Percentiles rank a stretch among this genome's conserved stretches.
These are phyloP conservation scores for Paracanthobrama guichenoti DNA, from an alignment of 2,113 vertebrate species.

Conservation along the genomic window DNA sequence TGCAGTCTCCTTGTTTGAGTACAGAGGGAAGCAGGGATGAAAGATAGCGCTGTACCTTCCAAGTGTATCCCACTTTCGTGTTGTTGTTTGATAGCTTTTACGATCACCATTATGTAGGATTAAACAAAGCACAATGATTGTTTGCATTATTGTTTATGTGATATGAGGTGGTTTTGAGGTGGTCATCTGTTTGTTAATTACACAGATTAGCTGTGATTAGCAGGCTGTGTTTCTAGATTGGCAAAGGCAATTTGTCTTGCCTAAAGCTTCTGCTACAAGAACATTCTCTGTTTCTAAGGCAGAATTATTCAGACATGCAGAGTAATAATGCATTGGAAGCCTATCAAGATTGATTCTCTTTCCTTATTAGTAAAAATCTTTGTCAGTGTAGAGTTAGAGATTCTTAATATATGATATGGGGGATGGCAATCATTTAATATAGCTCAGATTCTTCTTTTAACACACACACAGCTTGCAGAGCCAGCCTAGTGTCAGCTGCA, in stretches of 20 bases:
- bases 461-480: slow-evolving; percentile 81
- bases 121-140: slow-evolving; percentile 6
- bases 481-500: slow-evolving; percentile 83
- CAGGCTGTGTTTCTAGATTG: background rate
- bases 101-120: background rate
- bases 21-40: slow-evolving; percentile 20
- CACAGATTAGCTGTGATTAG: background rate
- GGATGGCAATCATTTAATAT: slow-evolving; percentile 47
- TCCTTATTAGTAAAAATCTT: slow-evolving; percentile 32
- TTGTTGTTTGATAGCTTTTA: slow-evolving; percentile 25
- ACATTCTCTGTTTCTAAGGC: background rate
- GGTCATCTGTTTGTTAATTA: background rate
- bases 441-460: slow-evolving; percentile 76
- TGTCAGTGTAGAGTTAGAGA: slow-evolving; percentile 63
- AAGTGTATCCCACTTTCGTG: slow-evolving; percentile 18
- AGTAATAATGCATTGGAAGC: background rate
- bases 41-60: slow-evolving; percentile 16
- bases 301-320: background rate
- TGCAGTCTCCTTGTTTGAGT: slow-evolving; percentile 33
- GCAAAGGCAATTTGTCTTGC: background rate
- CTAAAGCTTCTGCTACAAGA: background rate
- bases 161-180: background rate
- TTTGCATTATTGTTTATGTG: slow-evolving; percentile 8
- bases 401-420: slow-evolving; percentile 57
- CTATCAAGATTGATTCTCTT: slow-evolving; percentile 16